These are phyloP conservation scores for Drosophila tani DNA, from an alignment of 1,140 invertebrate genomes.

Conservation along the genomic window DNA sequence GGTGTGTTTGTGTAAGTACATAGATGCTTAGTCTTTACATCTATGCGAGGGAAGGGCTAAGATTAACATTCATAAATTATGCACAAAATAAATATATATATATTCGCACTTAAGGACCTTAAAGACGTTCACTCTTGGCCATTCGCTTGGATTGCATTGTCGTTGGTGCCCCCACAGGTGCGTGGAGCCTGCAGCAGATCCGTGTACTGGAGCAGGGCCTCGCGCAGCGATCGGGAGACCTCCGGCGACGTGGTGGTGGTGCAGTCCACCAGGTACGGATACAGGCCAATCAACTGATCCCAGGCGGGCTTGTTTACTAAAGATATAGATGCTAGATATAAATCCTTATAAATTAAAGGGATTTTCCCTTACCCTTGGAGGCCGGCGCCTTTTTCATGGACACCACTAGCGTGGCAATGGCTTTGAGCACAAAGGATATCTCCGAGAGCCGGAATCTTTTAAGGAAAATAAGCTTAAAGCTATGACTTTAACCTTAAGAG, in stretches of 20 bases:
- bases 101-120: slow-evolving; percentile 68
- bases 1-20: slow-evolving; percentile 39
- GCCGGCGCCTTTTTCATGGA: slow-evolving; percentile 96
- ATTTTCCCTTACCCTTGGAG: slow-evolving; percentile 88
- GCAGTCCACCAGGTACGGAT: slow-evolving; percentile 96
- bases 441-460: slow-evolving; percentile 96
- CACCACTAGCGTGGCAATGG: slow-evolving; percentile 95
- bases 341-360: too few species aligned
- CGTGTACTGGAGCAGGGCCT: slow-evolving; percentile 94
- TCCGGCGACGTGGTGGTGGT: slow-evolving; percentile 91
- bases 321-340: background rate
- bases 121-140: slow-evolving; percentile 75
- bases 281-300: slow-evolving; percentile 95
- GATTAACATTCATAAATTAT: slow-evolving; percentile 70
- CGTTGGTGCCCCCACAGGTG: slow-evolving; percentile 36
- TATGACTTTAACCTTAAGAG: background rate
- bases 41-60: slow-evolving; percentile 33
- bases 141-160: slow-evolving; percentile 77
- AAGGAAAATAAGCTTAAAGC: slow-evolving; percentile 15
- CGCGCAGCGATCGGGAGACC: slow-evolving; percentile 92
- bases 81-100: slow-evolving; percentile 74
- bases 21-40: slow-evolving; percentile 39
- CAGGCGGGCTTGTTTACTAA: slow-evolving; percentile 94
- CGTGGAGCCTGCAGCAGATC: slow-evolving; percentile 92
- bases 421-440: slow-evolving; percentile 98